Percentiles rank a stretch among this genome's conserved stretches.
Conservation (phyloP, 2,888 invertebrate genomes). For the Drosophila setosimentum region DNA sequence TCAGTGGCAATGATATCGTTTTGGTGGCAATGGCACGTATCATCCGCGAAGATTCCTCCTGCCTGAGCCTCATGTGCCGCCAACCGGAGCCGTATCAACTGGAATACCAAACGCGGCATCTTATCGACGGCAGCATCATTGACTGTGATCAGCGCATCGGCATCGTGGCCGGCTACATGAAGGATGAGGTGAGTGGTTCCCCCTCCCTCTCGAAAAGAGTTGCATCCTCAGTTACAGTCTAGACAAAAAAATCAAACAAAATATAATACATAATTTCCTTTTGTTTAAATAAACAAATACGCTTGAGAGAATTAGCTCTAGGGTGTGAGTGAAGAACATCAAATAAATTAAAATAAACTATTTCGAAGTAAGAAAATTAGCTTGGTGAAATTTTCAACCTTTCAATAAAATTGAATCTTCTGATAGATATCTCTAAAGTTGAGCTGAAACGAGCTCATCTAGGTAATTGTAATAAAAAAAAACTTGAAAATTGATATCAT, state of each 20-base stretch:
- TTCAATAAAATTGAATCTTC: neutral
- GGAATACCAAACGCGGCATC: constrained; percentile 95
- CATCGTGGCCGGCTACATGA: constrained; percentile 94
- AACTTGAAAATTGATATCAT: neutral
- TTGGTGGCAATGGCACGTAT: constrained; percentile 91
- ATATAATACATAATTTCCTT: too few species aligned
- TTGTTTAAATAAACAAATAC: too few species aligned
- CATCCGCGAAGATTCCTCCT: constrained; percentile 86
- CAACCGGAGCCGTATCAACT: constrained; percentile 90
- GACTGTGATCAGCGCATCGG: constrained; percentile 97
- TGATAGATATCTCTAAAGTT: neutral
- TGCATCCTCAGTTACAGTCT: neutral
- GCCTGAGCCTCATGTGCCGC: constrained; percentile 87
- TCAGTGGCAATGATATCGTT: constrained; percentile 88
- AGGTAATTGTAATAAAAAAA: neutral
- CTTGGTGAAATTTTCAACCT: too few species aligned
- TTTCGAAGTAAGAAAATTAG: too few species aligned
- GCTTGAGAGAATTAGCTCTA: too few species aligned
- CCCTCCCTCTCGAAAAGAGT: neutral
- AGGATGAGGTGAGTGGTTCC: constrained; percentile 89
- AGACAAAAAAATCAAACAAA: neutral
- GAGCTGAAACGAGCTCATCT: neutral
- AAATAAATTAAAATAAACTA: too few species aligned
- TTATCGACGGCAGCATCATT: constrained; percentile 94
- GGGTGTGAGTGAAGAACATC: too few species aligned